A percentile compares a stretch with the other conserved stretches of the same genome.
These are phyloP conservation scores for Oryzias dopingdopingensis DNA, from an alignment of 2,797 vertebrate species.

Conservation along the genomic window DNA sequence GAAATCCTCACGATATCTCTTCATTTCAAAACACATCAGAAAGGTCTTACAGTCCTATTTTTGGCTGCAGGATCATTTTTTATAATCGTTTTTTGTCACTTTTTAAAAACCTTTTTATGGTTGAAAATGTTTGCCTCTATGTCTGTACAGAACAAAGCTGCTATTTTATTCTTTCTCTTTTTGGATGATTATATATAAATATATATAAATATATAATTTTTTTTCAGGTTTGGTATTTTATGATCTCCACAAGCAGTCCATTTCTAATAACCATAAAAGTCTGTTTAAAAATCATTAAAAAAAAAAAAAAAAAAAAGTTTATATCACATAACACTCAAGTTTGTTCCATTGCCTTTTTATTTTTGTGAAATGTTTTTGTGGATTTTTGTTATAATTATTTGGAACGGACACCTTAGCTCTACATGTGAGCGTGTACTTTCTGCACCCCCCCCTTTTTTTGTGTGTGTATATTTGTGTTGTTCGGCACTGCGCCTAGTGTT, in stretches of 20 bases:
- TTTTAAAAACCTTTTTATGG: constrained; percentile 96
- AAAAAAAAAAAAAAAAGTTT: constrained; percentile 46
- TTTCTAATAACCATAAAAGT: constrained; percentile 85
- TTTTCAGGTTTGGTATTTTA: constrained; percentile 92
- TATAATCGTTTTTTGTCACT: constrained; percentile 93
- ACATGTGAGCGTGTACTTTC: constrained; percentile 70
- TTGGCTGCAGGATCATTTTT: constrained; percentile 86
- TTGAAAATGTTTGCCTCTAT: constrained; percentile 95
- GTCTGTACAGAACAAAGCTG: constrained; percentile 99
- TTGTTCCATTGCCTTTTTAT: constrained; percentile 85
- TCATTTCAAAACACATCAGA: constrained; percentile 74
- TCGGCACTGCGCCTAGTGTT: constrained; percentile 70
- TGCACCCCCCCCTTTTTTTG: constrained; percentile 47
- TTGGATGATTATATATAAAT: constrained; percentile 64
- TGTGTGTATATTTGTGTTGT: constrained; percentile 65
- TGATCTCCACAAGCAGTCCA: constrained; percentile 81
- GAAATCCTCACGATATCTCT: constrained; percentile 69
- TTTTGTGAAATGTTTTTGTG: constrained; percentile 76
- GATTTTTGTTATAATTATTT: constrained; percentile 72
- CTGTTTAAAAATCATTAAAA: constrained; percentile 68
- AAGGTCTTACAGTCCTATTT: constrained; percentile 93
- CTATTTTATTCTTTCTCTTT: constrained; percentile 96
- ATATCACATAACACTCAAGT: constrained; percentile 82
- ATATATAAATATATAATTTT: constrained; percentile 67
- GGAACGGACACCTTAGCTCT: constrained; percentile 74